Evolutionary conservation across 2,888 invertebrate species (phyloP), one percentile per base, ranked within the genome.

Genomic region (Plagodis pulveraria): DNA sequence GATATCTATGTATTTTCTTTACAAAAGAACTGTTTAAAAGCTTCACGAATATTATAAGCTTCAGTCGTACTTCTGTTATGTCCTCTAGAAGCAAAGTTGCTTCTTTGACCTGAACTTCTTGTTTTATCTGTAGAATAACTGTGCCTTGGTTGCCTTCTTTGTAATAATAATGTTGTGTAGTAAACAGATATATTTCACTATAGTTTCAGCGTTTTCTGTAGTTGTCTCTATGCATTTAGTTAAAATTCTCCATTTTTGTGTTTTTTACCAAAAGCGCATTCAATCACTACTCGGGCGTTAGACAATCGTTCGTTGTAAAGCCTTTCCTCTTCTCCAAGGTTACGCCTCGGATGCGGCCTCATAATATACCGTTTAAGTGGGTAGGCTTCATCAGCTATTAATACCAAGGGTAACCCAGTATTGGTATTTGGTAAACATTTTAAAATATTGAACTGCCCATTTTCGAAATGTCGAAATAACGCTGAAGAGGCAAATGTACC

Each of bases 181-280:
- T 48, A 55, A 48, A 55, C 55, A 55, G 42, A 49, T 55, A 55
- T 48, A 49, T 36, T 55, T 55, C 36, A 55, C 54, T 43, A 41
- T n/a, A n/a, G n/a, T n/a, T n/a, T n/a, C n/a, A n/a, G n/a, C n/a
- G n/a, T n/a, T n/a, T n/a, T n/a, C n/a, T 41, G 42, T 51, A 51
- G 41, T 41, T 41, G 51, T 51, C 34, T 51, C 51, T 41, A 51
- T 51, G 34, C 51, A 51, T 51, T 51, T 51, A 34, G 51, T 41
- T 32, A 51, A 41, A 41, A 51, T 41, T 51, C n/a, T n/a, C 41
- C 5, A 8, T n/a, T 10, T 41, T 41, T 34, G 32, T 34, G 33
- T 46, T 34, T 7, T 46, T 9, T 46, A 46, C 46, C 46, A 46
- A 46, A 46, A 46, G 46, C 46, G 46, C 46, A 46, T 46, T 46